phyloP scores from a whole-genome alignment of 2,888 invertebrate species.

The Anoplius nigerrimus region DNA sequence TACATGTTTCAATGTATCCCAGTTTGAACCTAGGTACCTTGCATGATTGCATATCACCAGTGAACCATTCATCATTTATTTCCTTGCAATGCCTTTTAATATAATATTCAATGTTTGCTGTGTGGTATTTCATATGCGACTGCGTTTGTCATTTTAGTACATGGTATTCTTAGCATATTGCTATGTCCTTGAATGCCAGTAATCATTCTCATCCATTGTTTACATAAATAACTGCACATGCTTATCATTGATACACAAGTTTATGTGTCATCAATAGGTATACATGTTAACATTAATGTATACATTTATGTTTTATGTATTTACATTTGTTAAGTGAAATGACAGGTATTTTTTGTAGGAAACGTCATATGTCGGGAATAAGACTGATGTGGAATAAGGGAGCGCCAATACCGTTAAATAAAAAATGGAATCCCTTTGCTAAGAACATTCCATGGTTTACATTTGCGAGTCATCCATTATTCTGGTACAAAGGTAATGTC shows the following conservation, averaged over 20 bases:
- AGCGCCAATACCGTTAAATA: slow-evolving; percentile 80
- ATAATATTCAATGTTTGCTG: background rate
- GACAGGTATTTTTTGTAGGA: slow-evolving; percentile 77
- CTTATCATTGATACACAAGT: background rate
- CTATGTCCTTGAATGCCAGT: background rate
- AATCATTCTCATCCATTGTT: background rate
- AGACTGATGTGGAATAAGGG: slow-evolving; percentile 88
- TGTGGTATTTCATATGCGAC: no score
- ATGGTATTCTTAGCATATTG: no score
- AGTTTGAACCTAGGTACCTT: slow-evolving; percentile 81
- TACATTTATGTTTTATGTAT: no score
- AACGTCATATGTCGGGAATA: slow-evolving; percentile 84
- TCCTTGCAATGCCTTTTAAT: slow-evolving; percentile 1
- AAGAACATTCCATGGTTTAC: slow-evolving; percentile 87
- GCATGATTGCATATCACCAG: background rate
- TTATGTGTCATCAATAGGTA: no score
- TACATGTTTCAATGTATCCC: slow-evolving; percentile 62
- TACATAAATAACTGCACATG: background rate
- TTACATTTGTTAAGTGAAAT: background rate
- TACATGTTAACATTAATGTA: no score
- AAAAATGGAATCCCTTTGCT: slow-evolving; percentile 91
- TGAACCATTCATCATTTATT: background rate
- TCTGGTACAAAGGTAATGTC: slow-evolving; percentile 82
- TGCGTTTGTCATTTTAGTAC: no score
- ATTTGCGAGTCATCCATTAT: slow-evolving; percentile 87